A percentile compares a stretch with the other conserved stretches of the same genome.
These are phyloP conservation scores for Drosophila leonis DNA, from an alignment of 2,888 invertebrate genomes.

Conservation along the genomic window DNA sequence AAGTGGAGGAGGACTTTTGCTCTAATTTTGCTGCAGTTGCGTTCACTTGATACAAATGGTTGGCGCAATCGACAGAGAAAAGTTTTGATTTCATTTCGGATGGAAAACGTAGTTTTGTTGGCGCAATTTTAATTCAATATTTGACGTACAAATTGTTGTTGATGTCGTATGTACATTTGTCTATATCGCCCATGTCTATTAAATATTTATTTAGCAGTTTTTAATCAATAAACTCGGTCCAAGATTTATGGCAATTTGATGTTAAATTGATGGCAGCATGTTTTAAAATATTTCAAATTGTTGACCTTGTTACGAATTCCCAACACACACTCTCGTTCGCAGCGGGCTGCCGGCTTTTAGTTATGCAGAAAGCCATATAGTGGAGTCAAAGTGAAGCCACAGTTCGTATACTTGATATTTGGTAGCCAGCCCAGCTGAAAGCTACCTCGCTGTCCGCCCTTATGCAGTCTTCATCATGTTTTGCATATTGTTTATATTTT, in stretches of 20 bases:
- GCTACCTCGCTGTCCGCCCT: neutral
- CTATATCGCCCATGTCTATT: slow-evolving; percentile 54
- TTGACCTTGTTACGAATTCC: slow-evolving; percentile 62
- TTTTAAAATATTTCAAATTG: slow-evolving; percentile 45
- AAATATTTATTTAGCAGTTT: slow-evolving; percentile 69
- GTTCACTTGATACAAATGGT: slow-evolving; percentile 61
- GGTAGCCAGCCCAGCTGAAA: slow-evolving; percentile 13
- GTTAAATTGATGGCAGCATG: slow-evolving; percentile 63
- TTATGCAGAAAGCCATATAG: slow-evolving; percentile 52
- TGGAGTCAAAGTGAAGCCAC: slow-evolving; percentile 33
- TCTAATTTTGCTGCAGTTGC: slow-evolving; percentile 44
- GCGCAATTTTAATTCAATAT: slow-evolving; percentile 49
- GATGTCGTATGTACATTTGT: slow-evolving; percentile 7
- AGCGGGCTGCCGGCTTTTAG: slow-evolving; percentile 12
- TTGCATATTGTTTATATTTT: slow-evolving; percentile 77
- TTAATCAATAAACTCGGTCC: slow-evolving; percentile 41
- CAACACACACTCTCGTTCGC: neutral
- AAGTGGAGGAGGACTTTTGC: slow-evolving; percentile 20
- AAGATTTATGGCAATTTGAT: slow-evolving; percentile 66
- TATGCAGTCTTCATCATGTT: slow-evolving; percentile 56
- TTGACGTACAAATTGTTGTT: slow-evolving; percentile 36
- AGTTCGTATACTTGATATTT: slow-evolving; percentile 66
- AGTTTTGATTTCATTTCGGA: slow-evolving; percentile 19
- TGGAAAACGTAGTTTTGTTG: slow-evolving; percentile 32
- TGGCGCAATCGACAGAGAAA: slow-evolving; percentile 48